Evolutionary conservation across 2,113 vertebrate genomes (phyloP).

Genomic region (Microtus richardsoni): DNA sequence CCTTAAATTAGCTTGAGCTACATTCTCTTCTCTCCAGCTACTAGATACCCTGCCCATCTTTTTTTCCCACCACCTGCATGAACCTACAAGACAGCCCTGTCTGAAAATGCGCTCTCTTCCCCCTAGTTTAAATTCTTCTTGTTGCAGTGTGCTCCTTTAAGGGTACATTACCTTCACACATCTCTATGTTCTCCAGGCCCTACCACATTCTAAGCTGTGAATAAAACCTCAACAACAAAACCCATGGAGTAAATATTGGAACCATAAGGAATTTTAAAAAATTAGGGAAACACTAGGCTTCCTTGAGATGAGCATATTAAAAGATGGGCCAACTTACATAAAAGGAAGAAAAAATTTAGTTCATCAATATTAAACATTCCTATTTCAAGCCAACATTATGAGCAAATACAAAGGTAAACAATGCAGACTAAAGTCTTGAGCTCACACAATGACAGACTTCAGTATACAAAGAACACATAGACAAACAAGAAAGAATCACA

Average conservation of each 20-base stretch:
- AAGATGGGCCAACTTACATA: neutral
- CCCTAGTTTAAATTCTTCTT: neutral
- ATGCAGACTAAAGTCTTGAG: neutral
- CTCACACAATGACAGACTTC: neutral
- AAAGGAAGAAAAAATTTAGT: neutral
- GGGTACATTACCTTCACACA: neutral
- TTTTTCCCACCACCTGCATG: neutral
- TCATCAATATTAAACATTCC: neutral
- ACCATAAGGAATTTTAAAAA: neutral
- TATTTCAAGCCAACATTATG: neutral
- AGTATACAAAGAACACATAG: neutral
- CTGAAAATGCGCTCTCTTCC: neutral
- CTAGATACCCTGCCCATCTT: neutral
- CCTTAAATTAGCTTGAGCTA: neutral
- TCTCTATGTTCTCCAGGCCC: neutral
- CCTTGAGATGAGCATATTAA: neutral
- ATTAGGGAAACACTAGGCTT: neutral
- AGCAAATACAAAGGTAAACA: neutral
- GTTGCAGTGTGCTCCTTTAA: neutral
- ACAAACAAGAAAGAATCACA: neutral
- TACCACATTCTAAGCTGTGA: neutral
- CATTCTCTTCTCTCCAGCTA: neutral
- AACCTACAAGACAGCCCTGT: neutral
- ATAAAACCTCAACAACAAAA: neutral
- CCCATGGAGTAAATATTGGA: neutral